Evolutionary conservation across 2,888 invertebrate genomes (phyloP).

Genomic region (Agelastica alni): DNA sequence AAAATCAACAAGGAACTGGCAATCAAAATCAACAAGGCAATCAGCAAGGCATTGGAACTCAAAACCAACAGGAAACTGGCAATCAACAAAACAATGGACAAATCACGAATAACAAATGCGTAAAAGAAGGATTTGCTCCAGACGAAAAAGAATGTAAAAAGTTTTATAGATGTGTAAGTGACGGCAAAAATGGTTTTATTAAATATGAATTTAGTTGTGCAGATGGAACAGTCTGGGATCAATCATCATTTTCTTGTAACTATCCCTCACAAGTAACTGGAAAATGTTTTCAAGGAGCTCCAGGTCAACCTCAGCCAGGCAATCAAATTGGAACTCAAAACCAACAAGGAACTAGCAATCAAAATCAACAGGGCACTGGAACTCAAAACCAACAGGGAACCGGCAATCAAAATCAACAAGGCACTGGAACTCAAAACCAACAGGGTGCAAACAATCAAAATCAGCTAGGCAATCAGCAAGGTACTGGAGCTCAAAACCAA

Average conservation of each 20-base stretch:
- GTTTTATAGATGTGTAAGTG: constrained; percentile 75
- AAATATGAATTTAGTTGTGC: constrained; percentile 75
- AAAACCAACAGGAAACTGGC: constrained; percentile 22
- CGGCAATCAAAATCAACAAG: too few relatives aligned
- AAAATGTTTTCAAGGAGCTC: constrained; percentile 27
- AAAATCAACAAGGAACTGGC: constrained; percentile 10
- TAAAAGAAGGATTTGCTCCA: constrained; percentile 69
- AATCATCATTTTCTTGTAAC: constrained; percentile 69
- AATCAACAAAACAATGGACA: constrained; percentile 26
- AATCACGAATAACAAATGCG: constrained; percentile 15
- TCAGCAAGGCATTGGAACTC: constrained; percentile 9
- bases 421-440: constrained; percentile 20
- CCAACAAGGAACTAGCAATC: constrained; percentile 16
- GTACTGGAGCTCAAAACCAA: constrained; percentile 18
- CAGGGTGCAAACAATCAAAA: constrained; percentile 17
- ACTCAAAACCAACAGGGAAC: constrained; percentile 14
- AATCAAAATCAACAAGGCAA: constrained; percentile 28
- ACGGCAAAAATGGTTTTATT: constrained; percentile 63
- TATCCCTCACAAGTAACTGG: constrained; percentile 64
- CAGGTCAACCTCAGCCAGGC: not conserved
- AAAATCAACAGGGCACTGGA: constrained; percentile 14
- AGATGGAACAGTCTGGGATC: constrained; percentile 79
- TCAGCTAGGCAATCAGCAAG: too few relatives aligned
- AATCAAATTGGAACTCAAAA: constrained; percentile 27
- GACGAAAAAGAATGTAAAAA: constrained; percentile 71